Evolutionary conservation across 2,797 vertebrate species (phyloP), one percentile per base, ranked within the genome.

Genomic region (Tragopan temminckii): DNA sequence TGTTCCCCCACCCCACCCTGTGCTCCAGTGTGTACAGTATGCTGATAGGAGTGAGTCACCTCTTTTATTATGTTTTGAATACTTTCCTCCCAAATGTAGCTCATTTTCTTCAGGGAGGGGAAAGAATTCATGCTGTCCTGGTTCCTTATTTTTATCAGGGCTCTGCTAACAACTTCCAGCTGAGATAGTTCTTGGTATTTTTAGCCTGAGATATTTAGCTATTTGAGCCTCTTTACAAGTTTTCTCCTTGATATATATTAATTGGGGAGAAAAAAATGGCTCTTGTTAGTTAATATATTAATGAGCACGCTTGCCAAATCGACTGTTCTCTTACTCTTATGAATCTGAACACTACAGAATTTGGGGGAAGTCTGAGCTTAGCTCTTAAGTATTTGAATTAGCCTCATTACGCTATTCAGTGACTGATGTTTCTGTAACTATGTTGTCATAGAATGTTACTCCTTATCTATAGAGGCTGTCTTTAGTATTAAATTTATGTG

Each of bases 131-230:
- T 94, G 80, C 83, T 84, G 57, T 80, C 58, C 78, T 90, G 43
- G 64, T 94, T 95, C 83, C 91, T 84, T 93, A 82, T 93, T 96
- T 96, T 93, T 94, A 64, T 93, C 88, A 85, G 83, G 85, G 66
- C 35, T 91, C 82, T 92, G 82, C 70, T 94, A 94, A 94, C 94
- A 84, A 13, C 90, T 94, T 94, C 91, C 90, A 96, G 93, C 83
- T 96, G 95, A 96, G 94, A 85, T 83, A 96, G 94, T 96, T 93
- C 88, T 93, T 81, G 80, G 5, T 96, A 95, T 90, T 96, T 96
- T 96, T 94, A 94, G 85, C 70, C 29, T 63, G 63, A 86, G 75
- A 90, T 90, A 79, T 63, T 94, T 91, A 90, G 90, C 71, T 84
- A 7, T 90, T 94, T 88, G 84, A 90, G 80, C 78, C 48, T 86